Conservation (phyloP, 2,888 invertebrate genomes). For the Baronia brevicornis region DNA sequence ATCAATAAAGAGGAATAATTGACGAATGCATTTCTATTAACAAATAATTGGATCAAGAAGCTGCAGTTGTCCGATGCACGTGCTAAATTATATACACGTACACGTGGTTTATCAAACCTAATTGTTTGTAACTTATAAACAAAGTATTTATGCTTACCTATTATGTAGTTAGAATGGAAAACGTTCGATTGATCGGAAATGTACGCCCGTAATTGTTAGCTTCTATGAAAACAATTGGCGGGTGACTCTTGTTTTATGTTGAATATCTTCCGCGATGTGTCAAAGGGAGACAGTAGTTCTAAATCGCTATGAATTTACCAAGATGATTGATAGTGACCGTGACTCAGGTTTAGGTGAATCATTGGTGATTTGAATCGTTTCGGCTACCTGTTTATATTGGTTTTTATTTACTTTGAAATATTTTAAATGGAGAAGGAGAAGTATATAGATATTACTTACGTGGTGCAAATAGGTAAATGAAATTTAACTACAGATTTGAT, state of each 20-base stretch:
- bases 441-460: no score
- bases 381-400: no score
- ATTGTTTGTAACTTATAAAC: constrained; percentile 12
- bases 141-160: constrained; percentile 7
- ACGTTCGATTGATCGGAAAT: constrained; percentile 13
- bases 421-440: no score
- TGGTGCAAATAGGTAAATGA: no score
- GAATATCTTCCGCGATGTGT: constrained; percentile 12
- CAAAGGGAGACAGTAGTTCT: constrained; percentile 8
- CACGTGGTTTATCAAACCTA: constrained; percentile 14
- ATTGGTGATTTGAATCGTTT: no score
- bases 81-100: constrained; percentile 9
- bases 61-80: constrained; percentile 3
- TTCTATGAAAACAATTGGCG: constrained; percentile 13
- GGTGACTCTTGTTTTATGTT: neutral
- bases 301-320: constrained; percentile 8
- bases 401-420: no score
- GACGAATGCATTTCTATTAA: constrained; percentile 7
- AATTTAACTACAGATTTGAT: no score
- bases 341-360: no score
- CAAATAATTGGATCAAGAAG: constrained; percentile 2
- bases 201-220: constrained; percentile 8
- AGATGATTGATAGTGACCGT: constrained; percentile 8
- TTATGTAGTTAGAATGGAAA: constrained; percentile 13
- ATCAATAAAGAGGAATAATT: neutral